phyloP scores from a whole-genome alignment of 2,113 vertebrate genomes.

The Mus musculus region DNA sequence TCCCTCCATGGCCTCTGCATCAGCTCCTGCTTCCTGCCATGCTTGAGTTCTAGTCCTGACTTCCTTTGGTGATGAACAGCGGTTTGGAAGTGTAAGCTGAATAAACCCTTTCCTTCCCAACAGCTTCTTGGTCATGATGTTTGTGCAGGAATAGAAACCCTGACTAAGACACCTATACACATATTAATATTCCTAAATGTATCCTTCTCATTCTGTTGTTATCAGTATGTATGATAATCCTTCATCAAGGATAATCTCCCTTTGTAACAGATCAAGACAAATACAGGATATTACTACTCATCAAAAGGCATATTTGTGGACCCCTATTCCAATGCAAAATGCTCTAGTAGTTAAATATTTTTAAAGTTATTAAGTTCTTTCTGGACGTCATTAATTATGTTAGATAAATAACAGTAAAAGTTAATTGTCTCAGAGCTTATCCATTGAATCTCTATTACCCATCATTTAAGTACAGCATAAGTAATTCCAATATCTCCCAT shows the following conservation, averaged over 20 bases:
- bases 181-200: neutral
- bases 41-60: no score
- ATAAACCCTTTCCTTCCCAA: no score
- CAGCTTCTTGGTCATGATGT: no score
- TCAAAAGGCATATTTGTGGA: neutral
- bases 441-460: slow-evolving; percentile 44
- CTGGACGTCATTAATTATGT: slow-evolving; percentile 1
- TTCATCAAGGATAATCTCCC: neutral
- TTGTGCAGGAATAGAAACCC: no score
- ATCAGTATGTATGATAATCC: neutral
- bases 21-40: no score
- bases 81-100: no score
- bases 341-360: neutral
- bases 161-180: neutral
- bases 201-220: neutral
- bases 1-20: no score
- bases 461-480: neutral
- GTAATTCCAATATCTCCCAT: neutral
- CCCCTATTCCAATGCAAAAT: neutral
- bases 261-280: neutral
- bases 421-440: slow-evolving; percentile 24
- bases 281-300: neutral
- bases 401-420: neutral
- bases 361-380: neutral
- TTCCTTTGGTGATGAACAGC: no score